Conservation (phyloP, 2,888 invertebrate species). For the Aethes cnicana region DNA sequence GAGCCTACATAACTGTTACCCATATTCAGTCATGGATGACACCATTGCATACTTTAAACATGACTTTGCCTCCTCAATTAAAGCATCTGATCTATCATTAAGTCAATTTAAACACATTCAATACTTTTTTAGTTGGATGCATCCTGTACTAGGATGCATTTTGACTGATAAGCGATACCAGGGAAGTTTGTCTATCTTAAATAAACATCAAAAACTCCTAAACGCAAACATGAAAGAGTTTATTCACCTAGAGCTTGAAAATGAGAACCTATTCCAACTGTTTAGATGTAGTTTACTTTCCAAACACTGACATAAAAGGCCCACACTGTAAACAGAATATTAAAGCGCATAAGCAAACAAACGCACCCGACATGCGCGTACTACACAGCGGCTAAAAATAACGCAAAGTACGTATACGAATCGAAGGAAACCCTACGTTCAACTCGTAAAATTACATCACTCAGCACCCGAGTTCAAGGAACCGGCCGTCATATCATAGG, state of each 20-base stretch:
- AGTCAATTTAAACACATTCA: no score
- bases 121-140: no score
- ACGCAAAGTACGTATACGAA: conserved; percentile 50
- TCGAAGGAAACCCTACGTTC: conserved; percentile 51
- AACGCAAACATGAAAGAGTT: not conserved
- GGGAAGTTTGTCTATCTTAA: conserved; percentile 13
- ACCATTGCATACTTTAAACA: not conserved
- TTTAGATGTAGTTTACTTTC: conserved; percentile 37
- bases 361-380: conserved; percentile 49
- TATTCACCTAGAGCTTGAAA: not conserved
- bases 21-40: not conserved
- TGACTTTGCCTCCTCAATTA: no score
- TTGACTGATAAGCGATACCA: not conserved
- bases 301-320: conserved; percentile 38
- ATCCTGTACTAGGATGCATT: not conserved
- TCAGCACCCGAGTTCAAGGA: conserved; percentile 53
- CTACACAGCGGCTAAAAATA: conserved; percentile 67
- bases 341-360: conserved; percentile 57
- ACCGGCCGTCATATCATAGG: conserved; percentile 66
- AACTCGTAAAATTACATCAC: conserved; percentile 44
- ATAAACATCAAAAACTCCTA: conserved; percentile 7
- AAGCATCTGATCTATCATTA: no score
- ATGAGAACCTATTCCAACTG: conserved; percentile 23
- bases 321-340: conserved; percentile 38
- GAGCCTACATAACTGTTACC: no score